These are phyloP conservation scores for Ormia ochracea DNA, from an alignment of 2,888 invertebrate genomes.

Conservation along the genomic window DNA sequence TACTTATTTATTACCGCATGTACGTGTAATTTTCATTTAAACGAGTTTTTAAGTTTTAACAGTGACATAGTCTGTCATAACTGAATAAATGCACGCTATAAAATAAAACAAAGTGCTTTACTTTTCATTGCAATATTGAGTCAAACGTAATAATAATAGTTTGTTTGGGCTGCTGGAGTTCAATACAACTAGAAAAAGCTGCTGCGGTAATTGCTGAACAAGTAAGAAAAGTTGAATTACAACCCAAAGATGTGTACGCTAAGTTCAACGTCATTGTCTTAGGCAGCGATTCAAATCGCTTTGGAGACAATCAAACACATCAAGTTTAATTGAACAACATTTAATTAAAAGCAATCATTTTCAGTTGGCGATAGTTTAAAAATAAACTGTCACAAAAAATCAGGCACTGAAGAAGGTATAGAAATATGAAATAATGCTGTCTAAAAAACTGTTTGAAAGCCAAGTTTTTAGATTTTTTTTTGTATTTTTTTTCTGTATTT, in stretches of 20 bases:
- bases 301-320: conserved; percentile 40
- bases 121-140: neutral
- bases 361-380: neutral
- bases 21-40: neutral
- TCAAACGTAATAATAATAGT: neutral
- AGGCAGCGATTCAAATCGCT: neutral
- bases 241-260: conserved; percentile 34
- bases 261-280: conserved; percentile 56
- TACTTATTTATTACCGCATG: neutral
- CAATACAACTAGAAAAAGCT: neutral
- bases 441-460: conserved; percentile 50
- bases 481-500: neutral
- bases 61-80: conserved; percentile 8
- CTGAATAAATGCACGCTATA: too few species aligned
- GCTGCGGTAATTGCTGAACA: neutral
- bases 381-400: conserved; percentile 22
- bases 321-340: conserved; percentile 23
- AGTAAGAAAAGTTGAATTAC: conserved; percentile 45
- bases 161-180: neutral
- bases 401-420: neutral
- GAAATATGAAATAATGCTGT: conserved; percentile 41
- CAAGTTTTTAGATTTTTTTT: conserved; percentile 33
- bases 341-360: conserved; percentile 29
- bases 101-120: neutral
- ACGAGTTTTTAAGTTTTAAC: neutral